phyloP scores from a whole-genome alignment of 2,797 vertebrate genomes.

The Gallinago solitaria region DNA sequence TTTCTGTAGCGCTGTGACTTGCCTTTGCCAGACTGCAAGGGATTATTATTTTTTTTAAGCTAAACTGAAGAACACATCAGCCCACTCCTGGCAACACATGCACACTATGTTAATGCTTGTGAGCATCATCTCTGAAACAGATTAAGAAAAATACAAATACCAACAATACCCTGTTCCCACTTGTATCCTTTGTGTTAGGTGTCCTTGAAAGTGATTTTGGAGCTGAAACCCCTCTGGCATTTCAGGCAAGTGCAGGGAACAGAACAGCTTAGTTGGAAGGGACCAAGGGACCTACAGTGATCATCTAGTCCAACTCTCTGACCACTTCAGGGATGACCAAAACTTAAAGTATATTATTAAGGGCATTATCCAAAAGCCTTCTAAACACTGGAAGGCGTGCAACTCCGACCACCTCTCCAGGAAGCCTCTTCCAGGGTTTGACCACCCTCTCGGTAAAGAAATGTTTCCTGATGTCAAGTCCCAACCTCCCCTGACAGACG shows the following conservation, averaged over 20 bases:
- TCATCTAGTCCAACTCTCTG: not conserved
- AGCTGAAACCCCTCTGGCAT: not conserved
- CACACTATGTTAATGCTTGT: not conserved
- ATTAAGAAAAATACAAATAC: not conserved
- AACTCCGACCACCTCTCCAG: accelerated
- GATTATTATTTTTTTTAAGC: not conserved
- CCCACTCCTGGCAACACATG: not conserved
- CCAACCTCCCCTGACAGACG: accelerated
- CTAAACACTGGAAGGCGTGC: not conserved
- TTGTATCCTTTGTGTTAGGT: not conserved
- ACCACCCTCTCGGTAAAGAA: not conserved
- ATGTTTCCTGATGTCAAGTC: not conserved
- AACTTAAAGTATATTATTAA: not conserved
- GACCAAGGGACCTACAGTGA: not conserved
- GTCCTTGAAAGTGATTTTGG: not conserved
- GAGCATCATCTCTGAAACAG: not conserved
- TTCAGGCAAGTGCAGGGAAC: not conserved
- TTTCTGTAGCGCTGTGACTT: not conserved
- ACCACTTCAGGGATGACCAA: not conserved
- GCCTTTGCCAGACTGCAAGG: not conserved
- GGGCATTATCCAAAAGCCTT: not conserved
- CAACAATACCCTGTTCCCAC: not conserved
- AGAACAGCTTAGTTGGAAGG: not conserved
- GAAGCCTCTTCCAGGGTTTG: not conserved
- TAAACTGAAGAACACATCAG: not conserved